Evolutionary conservation across 2,113 vertebrate genomes (phyloP), one percentile per base, ranked within the genome.

Genomic region (Trinectes maculatus): DNA sequence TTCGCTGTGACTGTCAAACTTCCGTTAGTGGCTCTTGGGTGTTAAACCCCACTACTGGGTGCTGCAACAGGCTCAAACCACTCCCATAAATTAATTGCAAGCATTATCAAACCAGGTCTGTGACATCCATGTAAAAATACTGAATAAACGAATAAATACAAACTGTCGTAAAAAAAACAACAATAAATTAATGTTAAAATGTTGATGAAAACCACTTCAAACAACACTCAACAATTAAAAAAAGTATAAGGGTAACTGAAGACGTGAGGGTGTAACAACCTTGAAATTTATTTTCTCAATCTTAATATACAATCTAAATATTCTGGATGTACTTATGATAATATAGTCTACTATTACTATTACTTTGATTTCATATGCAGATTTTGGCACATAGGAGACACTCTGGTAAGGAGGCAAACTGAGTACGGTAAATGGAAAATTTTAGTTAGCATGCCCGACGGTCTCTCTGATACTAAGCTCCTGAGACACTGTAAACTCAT

Each of bases 101-200:
- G 55, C 67, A 68, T 64, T 71, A 71, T 73, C 77, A 34, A 71
- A 28, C 59, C 52, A 71, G 33, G 28, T 74, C 36, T n/a, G 44
- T 48, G 39, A 77, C 69, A 44, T 51, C 59, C 18, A 54, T 24
- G 66, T 82, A 55, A 77, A 76, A 34, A 55, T 73, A 72, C 52
- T 67, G 51, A 83, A 82, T 67, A 65, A 73, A 57, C 28, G 56
- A 85, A 90, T 89, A 90, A 89, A 90, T 89, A 91, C 69, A 82
- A 81, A 89, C 76, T 74, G 65, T 34, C 71, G 53, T 64, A 83
- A 63, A 75, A 60, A 69, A 67, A 57, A 33, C 72, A 56, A 55
- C 59, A 88, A 89, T 91, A 89, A 90, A 85, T 91, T 83, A 85
- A 89, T 72, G 56, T 80, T 75, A 74, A 85, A 82, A 88, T 77